A percentile compares a stretch with the other conserved stretches of the same genome.
Conservation (phyloP, 2,113 vertebrate species). For the Pungitius pungitius region DNA sequence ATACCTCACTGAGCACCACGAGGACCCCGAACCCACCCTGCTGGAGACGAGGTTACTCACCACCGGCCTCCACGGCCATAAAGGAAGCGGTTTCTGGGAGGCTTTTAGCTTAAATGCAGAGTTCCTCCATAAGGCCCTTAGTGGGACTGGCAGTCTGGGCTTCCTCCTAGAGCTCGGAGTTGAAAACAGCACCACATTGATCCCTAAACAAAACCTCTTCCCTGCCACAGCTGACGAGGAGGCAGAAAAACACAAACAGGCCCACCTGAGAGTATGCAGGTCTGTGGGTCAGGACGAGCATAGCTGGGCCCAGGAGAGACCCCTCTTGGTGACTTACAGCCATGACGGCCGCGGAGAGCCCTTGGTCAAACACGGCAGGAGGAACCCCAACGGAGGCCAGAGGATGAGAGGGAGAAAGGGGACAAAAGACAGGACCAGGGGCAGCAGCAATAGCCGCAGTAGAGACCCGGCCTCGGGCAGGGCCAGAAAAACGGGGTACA, state of each 20-base stretch:
- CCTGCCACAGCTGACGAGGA: constrained; percentile 25
- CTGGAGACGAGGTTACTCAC: constrained; percentile 76
- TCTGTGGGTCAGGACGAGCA: constrained; percentile 79
- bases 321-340: constrained; percentile 84
- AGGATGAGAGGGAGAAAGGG: constrained; percentile 67
- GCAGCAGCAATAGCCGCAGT: constrained; percentile 58
- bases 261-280: constrained; percentile 78
- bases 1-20: constrained; percentile 68
- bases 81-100: constrained; percentile 75
- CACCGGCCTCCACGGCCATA: constrained; percentile 17
- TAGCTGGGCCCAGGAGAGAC: constrained; percentile 84
- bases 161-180: constrained; percentile 78
- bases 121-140: constrained; percentile 66
- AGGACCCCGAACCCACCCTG: constrained; percentile 60
- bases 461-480: constrained; percentile 47
- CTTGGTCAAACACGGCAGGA: constrained; percentile 72
- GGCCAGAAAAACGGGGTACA: constrained; percentile 46
- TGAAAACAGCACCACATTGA: constrained; percentile 62
- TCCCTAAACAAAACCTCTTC: constrained; percentile 29
- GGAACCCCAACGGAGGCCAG: constrained; percentile 50
- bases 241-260: constrained; percentile 38
- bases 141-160: constrained; percentile 60
- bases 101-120: constrained; percentile 76
- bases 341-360: constrained; percentile 81
- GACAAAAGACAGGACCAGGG: constrained; percentile 61